Evolutionary conservation across 2,888 invertebrate species (phyloP).

Genomic region (Lepetodrilus schrolli): DNA sequence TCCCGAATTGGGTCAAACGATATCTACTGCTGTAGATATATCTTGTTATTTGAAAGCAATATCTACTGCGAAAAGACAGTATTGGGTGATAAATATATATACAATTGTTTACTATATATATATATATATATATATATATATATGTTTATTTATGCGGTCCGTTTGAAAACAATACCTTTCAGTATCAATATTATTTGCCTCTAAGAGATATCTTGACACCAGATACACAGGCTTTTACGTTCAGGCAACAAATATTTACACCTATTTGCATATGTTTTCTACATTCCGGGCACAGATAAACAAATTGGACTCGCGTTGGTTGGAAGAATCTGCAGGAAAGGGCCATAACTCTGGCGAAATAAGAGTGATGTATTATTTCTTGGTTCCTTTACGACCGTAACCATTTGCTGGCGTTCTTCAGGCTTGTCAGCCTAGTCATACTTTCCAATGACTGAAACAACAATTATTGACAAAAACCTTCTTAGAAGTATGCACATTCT

Average conservation of each 20-base stretch:
- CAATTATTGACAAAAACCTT: constrained; percentile 26
- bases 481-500: not conserved
- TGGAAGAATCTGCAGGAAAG: not conserved
- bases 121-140: too few species aligned
- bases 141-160: too few species aligned
- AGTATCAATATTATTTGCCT: too few species aligned
- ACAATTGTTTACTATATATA: too few species aligned
- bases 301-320: not conserved
- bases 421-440: not conserved
- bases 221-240: not conserved
- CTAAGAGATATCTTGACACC: not conserved
- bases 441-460: constrained; percentile 11
- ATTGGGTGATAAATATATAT: too few species aligned
- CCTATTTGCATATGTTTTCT: not conserved
- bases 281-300: not conserved
- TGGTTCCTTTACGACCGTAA: not conserved
- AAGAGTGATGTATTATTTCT: not conserved
- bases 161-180: too few species aligned
- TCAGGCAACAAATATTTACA: not conserved
- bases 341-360: not conserved
- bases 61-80: too few species aligned
- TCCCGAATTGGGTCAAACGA: too few species aligned
- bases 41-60: too few species aligned
- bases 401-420: constrained; percentile 5
- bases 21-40: too few species aligned